A percentile compares a stretch with the other conserved stretches of the same genome.
phyloP scores from a whole-genome alignment of 1,140 invertebrate species.

The Agrilus planipennis region DNA sequence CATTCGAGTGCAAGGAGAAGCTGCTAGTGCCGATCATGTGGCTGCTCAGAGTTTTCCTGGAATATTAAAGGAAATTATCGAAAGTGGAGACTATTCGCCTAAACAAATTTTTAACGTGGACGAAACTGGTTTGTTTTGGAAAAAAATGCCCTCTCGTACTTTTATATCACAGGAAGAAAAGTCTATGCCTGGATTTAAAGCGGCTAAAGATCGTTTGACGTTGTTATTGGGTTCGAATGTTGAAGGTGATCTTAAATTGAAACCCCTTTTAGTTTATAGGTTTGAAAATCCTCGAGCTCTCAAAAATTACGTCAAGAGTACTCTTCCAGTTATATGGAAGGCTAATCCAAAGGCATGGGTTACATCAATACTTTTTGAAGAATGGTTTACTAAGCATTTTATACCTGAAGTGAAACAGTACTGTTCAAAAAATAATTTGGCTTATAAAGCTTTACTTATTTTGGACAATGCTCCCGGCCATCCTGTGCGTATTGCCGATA shows the following conservation, averaged over 20 bases:
- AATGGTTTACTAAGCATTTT: constrained; percentile 16
- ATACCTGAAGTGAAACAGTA: constrained; percentile 13
- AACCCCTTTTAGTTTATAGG: constrained; percentile 12
- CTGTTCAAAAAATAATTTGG: constrained; percentile 2
- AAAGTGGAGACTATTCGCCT: constrained; percentile 25
- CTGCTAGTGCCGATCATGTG: no score
- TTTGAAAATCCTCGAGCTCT: constrained; percentile 13
- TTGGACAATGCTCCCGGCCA: constrained; percentile 31
- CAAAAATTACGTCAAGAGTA: constrained; percentile 12
- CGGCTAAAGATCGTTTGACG: constrained; percentile 35
- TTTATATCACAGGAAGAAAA: constrained; percentile 27
- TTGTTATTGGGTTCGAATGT: constrained; percentile 27
- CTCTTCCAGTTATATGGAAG: constrained; percentile 32
- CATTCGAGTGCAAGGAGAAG: no score
- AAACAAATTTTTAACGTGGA: constrained; percentile 33
- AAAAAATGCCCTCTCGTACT: constrained; percentile 23
- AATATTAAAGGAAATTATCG: constrained; percentile 30
- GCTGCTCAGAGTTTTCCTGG: no score
- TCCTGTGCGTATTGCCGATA: no score
- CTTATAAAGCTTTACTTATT: constrained; percentile 19
- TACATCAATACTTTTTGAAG: constrained; percentile 13
- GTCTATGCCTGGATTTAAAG: constrained; percentile 31
- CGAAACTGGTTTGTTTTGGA: constrained; percentile 32
- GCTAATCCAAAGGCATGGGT: constrained; percentile 24
- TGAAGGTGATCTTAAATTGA: constrained; percentile 11